Percentiles rank a stretch among this genome's conserved stretches.
Conservation (phyloP, 2,888 invertebrate genomes). For the Mystacides longicornis region DNA sequence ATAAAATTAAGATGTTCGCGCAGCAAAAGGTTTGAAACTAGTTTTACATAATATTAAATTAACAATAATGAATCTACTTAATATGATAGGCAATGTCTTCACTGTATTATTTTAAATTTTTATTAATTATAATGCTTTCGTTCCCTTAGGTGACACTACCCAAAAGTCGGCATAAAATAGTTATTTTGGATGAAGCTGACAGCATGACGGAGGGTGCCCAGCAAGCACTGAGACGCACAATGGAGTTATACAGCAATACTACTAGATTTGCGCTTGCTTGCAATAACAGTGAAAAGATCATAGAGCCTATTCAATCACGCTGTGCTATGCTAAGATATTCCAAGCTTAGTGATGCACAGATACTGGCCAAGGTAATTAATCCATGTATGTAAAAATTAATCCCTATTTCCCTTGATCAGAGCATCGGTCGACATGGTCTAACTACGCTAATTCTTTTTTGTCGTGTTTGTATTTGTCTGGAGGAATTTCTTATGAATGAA, state of each 20-base stretch:
- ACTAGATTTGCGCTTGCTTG: slow-evolving; percentile 97
- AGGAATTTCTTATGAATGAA: no score
- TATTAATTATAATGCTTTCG: not conserved
- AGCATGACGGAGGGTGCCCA: slow-evolving; percentile 99
- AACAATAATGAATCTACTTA: not conserved
- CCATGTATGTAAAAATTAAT: no score
- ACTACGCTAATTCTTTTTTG: no score
- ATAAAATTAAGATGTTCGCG: slow-evolving; percentile 98
- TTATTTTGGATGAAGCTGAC: slow-evolving; percentile 97
- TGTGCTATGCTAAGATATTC: slow-evolving; percentile 95
- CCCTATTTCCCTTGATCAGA: no score
- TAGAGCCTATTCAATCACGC: slow-evolving; percentile 97
- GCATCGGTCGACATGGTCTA: no score
- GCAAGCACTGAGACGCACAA: slow-evolving; percentile 92
- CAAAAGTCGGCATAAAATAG: slow-evolving; percentile 87
- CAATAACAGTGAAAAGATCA: slow-evolving; percentile 97
- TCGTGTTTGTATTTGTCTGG: no score
- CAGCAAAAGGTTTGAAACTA: slow-evolving; percentile 64
- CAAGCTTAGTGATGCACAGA: slow-evolving; percentile 82
- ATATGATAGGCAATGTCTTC: not conserved
- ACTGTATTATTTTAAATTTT: not conserved
- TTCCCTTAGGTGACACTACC: slow-evolving; percentile 91
- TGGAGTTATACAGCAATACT: slow-evolving; percentile 97
- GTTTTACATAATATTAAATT: not conserved
- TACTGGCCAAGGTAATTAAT: slow-evolving; percentile 74